Base-by-base conservation (phyloP, 2,888 invertebrate genomes). In the Caenorhabditis sp. region DNA sequence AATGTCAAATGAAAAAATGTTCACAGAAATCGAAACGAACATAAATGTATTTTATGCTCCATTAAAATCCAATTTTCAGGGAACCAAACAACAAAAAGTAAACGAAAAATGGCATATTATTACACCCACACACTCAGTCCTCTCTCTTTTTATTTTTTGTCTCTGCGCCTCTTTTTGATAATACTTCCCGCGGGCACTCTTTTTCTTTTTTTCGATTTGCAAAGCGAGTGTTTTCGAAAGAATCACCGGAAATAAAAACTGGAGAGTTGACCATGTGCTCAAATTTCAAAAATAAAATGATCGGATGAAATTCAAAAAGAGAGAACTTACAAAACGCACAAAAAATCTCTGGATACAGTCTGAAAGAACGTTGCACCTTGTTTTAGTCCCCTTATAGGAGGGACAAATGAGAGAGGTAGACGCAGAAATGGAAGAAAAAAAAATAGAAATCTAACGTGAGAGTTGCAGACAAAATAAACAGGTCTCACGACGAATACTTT, bases 101-200 rank as follows among this genome's bases (percentile, higher is more conserved):
- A 24, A 60, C 50, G 53, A 54, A 54, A 66, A 26, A 62, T 43
- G 24, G 64, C 54, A 72, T 72, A 72, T 72, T 72, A 72, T 72
- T 72, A 72, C 72, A 72, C 71, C 71, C 71, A 62, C 58, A 54
- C 58, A 63, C 14, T 43, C 43, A 43, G 12, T 43, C 43, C 14
- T 43, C 43, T 43, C 43, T 43, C 17, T 43, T 43, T 43, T 43
- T 14, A 43, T 43, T 43, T 43, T 43, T 43, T 43, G 14, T 43
- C 43, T 43, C 43, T 43, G 43, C 43, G 43, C 14, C 43, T 43
- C 43, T 43, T 43, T 43, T 43, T 17, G 17, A 43, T 17, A 43
- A 17, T 14, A 43, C 43, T 3, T 43, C 43, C 43, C 43, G 43
- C 43, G 43, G 43, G 43, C 43, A 43, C 43, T 43, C 43, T 43